phyloP scores from a whole-genome alignment of 2,888 invertebrate genomes.

The Junonia oenone region DNA sequence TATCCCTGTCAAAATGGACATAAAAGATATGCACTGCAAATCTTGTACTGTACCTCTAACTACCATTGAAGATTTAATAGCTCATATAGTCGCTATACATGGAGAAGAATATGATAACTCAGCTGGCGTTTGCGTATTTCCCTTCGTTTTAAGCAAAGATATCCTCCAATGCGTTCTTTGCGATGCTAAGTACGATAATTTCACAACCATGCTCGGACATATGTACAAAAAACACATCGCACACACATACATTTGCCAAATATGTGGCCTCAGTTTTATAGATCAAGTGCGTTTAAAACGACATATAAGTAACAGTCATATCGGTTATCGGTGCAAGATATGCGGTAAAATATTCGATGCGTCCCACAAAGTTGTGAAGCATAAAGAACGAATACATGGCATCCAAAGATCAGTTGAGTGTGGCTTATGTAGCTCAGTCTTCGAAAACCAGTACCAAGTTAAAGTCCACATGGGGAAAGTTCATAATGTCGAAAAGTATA shows the following conservation, averaged over 20 bases:
- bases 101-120: conserved; percentile 43
- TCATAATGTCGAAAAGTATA: conserved; percentile 59
- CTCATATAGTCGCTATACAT: conserved; percentile 45
- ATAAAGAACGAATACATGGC: conserved; percentile 51
- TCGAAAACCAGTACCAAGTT: conserved; percentile 48
- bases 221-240: conserved; percentile 56
- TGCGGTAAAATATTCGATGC: conserved; percentile 68
- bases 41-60: conserved; percentile 38
- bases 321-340: conserved; percentile 43
- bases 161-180: conserved; percentile 50
- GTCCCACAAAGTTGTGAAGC: conserved; percentile 44
- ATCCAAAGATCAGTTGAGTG: conserved; percentile 42
- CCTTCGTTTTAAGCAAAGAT: conserved; percentile 48
- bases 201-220: conserved; percentile 48
- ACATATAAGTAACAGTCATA: conserved; percentile 48
- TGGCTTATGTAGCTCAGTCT: conserved; percentile 44
- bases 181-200: conserved; percentile 47
- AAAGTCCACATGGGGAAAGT: conserved; percentile 62
- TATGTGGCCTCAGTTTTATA: conserved; percentile 54
- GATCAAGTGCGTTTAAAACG: conserved; percentile 47
- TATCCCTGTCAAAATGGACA: conserved; percentile 58
- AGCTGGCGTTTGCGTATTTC: conserved; percentile 47
- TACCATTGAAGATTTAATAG: conserved; percentile 44
- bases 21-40: conserved; percentile 47
- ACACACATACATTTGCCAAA: conserved; percentile 54